Evolutionary conservation across 2,113 vertebrate genomes (phyloP), one percentile per base, ranked within the genome.

Genomic region (Lepus americanus): DNA sequence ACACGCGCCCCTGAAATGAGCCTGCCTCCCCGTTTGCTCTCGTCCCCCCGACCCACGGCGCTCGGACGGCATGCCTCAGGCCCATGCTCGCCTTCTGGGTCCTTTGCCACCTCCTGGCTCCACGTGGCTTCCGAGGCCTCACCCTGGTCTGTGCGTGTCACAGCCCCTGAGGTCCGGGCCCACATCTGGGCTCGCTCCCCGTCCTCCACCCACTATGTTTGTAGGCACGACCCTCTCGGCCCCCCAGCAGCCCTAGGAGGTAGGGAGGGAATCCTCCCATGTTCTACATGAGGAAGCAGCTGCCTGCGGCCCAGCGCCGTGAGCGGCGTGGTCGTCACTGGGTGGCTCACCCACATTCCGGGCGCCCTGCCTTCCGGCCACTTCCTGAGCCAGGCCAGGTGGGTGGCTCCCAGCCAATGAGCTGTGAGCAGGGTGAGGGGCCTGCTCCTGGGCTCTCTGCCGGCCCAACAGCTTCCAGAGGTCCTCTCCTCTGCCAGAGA

Each of bases 271-370:
- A 31, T 22, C 2, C 0, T 27, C 16, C 59, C 44, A 25, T 23
- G 61, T 49, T 59, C 76, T 23, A 31, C 22, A 51, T 16, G 61
- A 80, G 11, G 44, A 53, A 55, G 61, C 0, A 27, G 29, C 17
- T 39, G 69, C 31, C 36, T 0, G 0, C 1, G 59, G 25, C 36
- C 87, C 53, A 25, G 6, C 8, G 49, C 63, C 20, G 25, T 0
- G 3, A 33, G 74, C 1, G 16, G 7, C 23, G 20, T 53, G 83
- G 29, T 11, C 5, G 16, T n/a, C 80, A 23, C 36, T 1, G 53
- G 61, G 55, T n/a, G 1, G 0, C 16, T 44, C 9, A 6, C 10
- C 53, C 59, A 22, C 25, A 16, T 36, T n/a, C 25, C 17, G 4
- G 53, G 36, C 76, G 25, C 22, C 53, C 67, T 31, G 49, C 59